Evolutionary conservation across 1,140 invertebrate species (phyloP).

Genomic region (Eueides isabella): DNA sequence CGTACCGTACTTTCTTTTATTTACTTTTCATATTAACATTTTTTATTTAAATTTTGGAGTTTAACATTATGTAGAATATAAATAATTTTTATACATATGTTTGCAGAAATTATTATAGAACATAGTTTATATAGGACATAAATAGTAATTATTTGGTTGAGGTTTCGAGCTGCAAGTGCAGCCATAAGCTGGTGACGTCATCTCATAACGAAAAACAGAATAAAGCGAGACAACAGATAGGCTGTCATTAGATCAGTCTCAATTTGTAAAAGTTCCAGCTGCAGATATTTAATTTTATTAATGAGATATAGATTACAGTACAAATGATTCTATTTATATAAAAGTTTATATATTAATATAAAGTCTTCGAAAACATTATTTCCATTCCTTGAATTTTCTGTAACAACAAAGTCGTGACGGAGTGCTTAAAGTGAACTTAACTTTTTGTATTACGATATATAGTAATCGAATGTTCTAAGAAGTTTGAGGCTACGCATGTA

Average conservation of each 20-base stretch:
- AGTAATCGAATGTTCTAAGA: slow-evolving; percentile 8
- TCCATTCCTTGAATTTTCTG: background rate
- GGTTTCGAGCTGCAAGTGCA: background rate
- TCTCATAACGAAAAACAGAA: background rate
- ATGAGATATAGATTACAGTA: background rate
- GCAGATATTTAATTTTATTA: background rate
- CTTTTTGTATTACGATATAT: slow-evolving; percentile 10
- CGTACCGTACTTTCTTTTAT: too few species aligned
- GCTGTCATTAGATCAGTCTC: background rate
- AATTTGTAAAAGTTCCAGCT: background rate
- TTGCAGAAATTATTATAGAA: too few species aligned
- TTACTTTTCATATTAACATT: too few species aligned
- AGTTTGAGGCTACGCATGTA: slow-evolving; percentile 8
- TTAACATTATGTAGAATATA: too few species aligned
- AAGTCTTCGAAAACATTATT: background rate
- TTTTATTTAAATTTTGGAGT: too few species aligned
- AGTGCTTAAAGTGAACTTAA: slow-evolving; percentile 10
- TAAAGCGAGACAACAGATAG: slow-evolving; percentile 1
- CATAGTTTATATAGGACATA: too few species aligned
- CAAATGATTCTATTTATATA: background rate
- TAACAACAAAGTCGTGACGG: background rate
- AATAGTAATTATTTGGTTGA: background rate
- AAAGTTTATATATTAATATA: background rate
- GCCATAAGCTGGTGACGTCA: background rate
- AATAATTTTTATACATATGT: too few species aligned